A percentile compares a stretch with the other conserved stretches of the same genome.
Conservation (phyloP, 92 coral and sea anemone species). For the Epizoanthus ramosus region DNA sequence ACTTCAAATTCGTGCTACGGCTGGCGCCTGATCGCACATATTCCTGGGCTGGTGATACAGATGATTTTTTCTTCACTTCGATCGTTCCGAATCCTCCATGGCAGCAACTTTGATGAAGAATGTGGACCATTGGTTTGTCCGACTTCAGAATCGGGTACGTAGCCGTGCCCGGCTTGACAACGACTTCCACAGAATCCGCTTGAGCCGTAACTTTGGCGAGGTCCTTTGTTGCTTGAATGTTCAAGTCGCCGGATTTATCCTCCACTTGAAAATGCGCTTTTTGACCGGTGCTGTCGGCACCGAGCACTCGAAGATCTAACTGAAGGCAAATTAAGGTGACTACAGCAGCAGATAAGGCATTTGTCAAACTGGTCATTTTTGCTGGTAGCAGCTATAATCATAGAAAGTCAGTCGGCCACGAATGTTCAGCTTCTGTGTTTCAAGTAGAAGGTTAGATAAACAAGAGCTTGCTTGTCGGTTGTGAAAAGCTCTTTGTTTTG, state of each 20-base stretch:
- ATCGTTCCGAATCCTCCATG: conserved; percentile 65
- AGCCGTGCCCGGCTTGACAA: conserved; percentile 95
- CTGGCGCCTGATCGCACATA: background rate
- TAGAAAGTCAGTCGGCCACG: no score
- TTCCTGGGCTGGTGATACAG: background rate
- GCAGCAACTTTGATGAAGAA: conserved; percentile 47
- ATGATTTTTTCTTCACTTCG: conserved; percentile 59
- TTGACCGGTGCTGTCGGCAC: conserved; percentile 78
- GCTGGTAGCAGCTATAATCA: no score
- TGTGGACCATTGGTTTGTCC: conserved; percentile 93
- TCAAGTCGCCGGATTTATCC: conserved; percentile 96
- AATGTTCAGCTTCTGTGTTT: no score
- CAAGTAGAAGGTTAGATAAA: no score
- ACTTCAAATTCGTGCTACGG: background rate
- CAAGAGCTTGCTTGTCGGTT: no score
- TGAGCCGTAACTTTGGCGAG: conserved; percentile 87
- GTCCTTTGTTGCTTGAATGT: conserved; percentile 81
- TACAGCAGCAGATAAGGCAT: background rate
- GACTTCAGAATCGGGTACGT: conserved; percentile 84
- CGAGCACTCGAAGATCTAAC: background rate
- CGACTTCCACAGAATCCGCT: conserved; percentile 93
- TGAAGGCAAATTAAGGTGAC: background rate
- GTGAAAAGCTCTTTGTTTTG: no score
- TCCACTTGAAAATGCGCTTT: conserved; percentile 98
- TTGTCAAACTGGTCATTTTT: background rate